These are phyloP conservation scores for Alces alces DNA, from an alignment of 2,113 vertebrate genomes.

Conservation along the genomic window DNA sequence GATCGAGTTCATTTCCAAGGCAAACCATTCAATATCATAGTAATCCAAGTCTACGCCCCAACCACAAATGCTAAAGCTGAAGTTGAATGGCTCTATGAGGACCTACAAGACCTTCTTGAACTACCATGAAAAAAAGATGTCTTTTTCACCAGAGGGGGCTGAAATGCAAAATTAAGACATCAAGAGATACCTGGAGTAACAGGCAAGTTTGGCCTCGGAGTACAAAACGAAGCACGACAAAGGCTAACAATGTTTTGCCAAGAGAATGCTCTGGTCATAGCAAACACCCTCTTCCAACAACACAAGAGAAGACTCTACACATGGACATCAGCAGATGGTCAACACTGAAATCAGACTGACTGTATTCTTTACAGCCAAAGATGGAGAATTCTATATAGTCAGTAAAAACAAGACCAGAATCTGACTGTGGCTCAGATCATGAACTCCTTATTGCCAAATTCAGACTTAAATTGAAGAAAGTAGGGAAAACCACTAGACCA, in stretches of 20 bases:
- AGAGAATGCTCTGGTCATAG: fast-evolving
- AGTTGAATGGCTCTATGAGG: neutral
- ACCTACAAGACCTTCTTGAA: neutral
- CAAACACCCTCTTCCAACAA: neutral
- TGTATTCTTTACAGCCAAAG: neutral
- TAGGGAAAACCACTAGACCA: neutral
- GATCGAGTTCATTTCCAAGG: neutral
- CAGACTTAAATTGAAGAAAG: neutral
- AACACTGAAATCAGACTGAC: neutral
- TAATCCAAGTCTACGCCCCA: neutral
- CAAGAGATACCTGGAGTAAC: neutral
- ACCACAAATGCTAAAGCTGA: neutral
- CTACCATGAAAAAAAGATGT: neutral
- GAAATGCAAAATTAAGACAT: neutral
- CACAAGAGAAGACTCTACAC: neutral
- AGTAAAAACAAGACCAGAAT: neutral
- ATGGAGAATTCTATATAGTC: neutral
- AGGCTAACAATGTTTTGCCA: neutral
- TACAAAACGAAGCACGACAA: neutral
- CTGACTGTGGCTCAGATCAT: neutral
- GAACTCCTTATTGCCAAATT: neutral
- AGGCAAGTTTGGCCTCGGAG: neutral
- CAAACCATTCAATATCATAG: neutral
- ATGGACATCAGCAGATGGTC: neutral
- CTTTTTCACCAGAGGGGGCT: neutral